Conservation (phyloP, 2,113 vertebrate species). For the Falco punctatus region DNA sequence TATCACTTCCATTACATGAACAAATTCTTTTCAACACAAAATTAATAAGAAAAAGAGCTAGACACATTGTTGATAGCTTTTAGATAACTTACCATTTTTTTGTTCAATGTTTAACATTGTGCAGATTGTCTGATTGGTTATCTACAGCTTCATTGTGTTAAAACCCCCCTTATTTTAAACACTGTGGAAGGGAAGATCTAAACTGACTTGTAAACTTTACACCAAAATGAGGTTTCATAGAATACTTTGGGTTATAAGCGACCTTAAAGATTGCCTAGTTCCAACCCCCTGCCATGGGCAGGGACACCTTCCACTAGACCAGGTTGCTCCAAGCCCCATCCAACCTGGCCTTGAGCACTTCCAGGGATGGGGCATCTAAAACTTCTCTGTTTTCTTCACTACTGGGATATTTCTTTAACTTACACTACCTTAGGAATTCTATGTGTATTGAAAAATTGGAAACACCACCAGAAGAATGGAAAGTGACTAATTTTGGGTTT, state of each 20-base stretch:
- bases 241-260: too few relatives aligned
- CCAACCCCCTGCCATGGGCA: too few relatives aligned
- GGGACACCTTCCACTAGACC: too few relatives aligned
- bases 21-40: background rate
- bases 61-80: background rate
- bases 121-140: background rate
- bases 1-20: background rate
- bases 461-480: background rate
- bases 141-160: background rate
- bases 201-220: background rate
- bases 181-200: background rate
- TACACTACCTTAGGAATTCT: background rate
- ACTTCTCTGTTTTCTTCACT: background rate
- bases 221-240: background rate
- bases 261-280: too few relatives aligned
- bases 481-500: background rate
- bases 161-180: background rate
- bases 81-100: background rate
- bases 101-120: background rate
- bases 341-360: too few relatives aligned
- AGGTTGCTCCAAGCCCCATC: too few relatives aligned
- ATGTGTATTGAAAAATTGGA: background rate
- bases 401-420: background rate
- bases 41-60: background rate
- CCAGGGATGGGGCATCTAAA: too few relatives aligned